phyloP scores from a whole-genome alignment of 2,797 vertebrate species.

The Oreochromis grahami region DNA sequence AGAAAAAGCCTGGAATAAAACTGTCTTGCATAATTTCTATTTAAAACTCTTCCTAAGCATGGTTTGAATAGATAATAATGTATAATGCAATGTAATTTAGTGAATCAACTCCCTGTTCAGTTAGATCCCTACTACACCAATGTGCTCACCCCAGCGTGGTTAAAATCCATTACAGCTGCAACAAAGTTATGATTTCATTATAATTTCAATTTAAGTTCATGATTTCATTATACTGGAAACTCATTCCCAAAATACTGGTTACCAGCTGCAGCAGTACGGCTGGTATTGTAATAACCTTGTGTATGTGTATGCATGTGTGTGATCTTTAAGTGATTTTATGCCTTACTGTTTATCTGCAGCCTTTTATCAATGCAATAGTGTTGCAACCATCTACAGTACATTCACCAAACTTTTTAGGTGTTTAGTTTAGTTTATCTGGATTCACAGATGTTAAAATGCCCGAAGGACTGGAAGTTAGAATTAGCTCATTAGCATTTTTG shows the following conservation, averaged over 20 bases:
- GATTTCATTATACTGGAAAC: conserved; percentile 4
- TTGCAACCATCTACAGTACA: too few relatives aligned
- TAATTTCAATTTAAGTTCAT: conserved; percentile 18
- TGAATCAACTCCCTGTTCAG: not conserved
- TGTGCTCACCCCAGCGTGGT: not conserved
- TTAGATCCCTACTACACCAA: not conserved
- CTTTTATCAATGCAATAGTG: not conserved
- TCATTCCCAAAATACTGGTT: conserved; percentile 8
- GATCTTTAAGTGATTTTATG: not conserved
- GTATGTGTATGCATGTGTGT: not conserved
- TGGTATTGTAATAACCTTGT: not conserved
- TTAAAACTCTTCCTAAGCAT: not conserved
- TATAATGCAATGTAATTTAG: not conserved
- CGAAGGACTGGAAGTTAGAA: fast-evolving
- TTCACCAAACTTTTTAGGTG: not conserved
- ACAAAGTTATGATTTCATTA: conserved; percentile 35
- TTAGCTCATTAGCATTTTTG: not conserved
- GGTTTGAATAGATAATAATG: not conserved
- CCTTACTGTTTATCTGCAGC: not conserved
- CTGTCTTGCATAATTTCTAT: not conserved
- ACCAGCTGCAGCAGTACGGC: not conserved
- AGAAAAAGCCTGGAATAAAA: not conserved
- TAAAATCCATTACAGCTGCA: conserved; percentile 19
- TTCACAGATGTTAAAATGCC: not conserved
- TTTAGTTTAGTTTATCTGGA: not conserved